phyloP scores from a whole-genome alignment of 2,797 vertebrate species.

The Gymnopithys bicolor region DNA sequence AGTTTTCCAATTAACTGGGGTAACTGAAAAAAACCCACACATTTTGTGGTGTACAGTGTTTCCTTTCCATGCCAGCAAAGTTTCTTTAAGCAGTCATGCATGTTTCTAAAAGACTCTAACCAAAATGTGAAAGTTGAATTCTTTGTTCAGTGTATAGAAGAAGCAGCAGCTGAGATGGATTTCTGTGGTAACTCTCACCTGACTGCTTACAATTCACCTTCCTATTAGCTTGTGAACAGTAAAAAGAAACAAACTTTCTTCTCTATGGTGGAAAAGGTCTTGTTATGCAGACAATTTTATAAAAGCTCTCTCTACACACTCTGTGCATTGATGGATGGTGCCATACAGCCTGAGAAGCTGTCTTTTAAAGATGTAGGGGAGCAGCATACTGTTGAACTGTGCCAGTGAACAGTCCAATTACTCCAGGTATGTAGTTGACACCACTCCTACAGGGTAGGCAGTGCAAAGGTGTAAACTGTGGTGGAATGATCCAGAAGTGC shows the following conservation, averaged over 20 bases:
- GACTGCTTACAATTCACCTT: not conserved
- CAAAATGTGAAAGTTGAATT: not conserved
- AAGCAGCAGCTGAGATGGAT: not conserved
- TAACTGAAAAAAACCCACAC: not conserved
- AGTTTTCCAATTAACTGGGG: conserved; percentile 80
- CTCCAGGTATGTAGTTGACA: not conserved
- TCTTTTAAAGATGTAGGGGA: not conserved
- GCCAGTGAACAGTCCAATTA: not conserved
- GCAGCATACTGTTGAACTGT: not conserved
- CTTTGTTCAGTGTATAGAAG: not conserved
- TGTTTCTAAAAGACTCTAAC: not conserved
- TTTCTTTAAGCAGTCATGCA: not conserved
- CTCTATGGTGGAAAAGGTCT: fast-evolving
- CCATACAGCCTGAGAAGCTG: not conserved
- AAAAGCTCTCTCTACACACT: not conserved
- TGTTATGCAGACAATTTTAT: not conserved
- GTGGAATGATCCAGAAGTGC: not conserved
- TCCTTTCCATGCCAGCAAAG: not conserved
- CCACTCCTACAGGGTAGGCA: not conserved
- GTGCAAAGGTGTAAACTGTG: not conserved
- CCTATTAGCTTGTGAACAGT: not conserved
- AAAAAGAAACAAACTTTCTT: not conserved
- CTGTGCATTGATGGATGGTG: not conserved
- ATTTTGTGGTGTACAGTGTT: not conserved
- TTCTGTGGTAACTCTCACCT: not conserved